Percentiles rank a stretch among this genome's conserved stretches.
phyloP scores from a whole-genome alignment of 2,797 vertebrate species.

The Dendrocincla fuliginosa region DNA sequence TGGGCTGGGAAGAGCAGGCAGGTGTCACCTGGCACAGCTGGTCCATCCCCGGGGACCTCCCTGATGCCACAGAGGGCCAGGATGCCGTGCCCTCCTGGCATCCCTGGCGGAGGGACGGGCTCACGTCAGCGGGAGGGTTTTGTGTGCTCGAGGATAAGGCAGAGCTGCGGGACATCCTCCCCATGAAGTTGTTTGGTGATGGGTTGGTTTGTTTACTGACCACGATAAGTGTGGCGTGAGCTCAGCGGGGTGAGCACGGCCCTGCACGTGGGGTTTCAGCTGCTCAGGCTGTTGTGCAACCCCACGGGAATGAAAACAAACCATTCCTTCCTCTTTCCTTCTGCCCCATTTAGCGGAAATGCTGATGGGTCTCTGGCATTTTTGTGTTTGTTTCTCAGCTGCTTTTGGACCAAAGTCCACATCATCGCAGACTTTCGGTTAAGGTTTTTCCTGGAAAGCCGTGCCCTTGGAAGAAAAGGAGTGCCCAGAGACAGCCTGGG shows the following conservation, averaged over 20 bases:
- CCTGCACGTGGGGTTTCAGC: neutral
- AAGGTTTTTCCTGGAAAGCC: neutral
- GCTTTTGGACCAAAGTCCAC: neutral
- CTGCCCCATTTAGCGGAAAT: neutral
- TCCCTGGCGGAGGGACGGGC: neutral
- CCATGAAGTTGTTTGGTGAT: neutral
- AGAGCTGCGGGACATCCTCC: neutral
- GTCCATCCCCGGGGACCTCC: neutral
- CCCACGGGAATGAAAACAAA: neutral
- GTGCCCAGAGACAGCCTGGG: rapidly evolving
- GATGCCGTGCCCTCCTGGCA: neutral
- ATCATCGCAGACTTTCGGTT: rapidly evolving
- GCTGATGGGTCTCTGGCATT: neutral
- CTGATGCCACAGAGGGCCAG: rapidly evolving
- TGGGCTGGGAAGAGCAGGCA: neutral
- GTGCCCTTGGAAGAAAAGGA: neutral
- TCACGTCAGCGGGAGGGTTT: neutral
- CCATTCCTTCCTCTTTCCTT: neutral
- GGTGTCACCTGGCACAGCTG: rapidly evolving
- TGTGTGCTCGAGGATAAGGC: neutral
- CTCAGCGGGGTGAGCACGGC: neutral
- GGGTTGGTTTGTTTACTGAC: neutral
- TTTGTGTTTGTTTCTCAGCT: neutral
- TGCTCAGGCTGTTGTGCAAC: neutral
- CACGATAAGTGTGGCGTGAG: neutral